Evolutionary conservation across 92 coral and sea anemone species (phyloP), one percentile per base, ranked within the genome.

Genomic region (Zoanthus gigantus): DNA sequence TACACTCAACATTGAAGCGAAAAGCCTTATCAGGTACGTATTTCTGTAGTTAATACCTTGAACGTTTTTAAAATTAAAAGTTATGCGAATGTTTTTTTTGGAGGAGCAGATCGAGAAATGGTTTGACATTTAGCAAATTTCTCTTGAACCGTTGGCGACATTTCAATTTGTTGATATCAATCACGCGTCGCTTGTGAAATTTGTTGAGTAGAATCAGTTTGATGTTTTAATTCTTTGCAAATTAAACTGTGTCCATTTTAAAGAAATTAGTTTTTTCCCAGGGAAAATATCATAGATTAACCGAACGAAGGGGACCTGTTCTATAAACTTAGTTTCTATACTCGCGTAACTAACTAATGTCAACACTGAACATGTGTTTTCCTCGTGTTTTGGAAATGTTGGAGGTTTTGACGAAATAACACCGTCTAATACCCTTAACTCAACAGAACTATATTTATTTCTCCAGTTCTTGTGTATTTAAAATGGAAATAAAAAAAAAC

Each of bases 321-420:
- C 23, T 58, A n/a, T 23, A 23, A 23, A 23, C 23, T 23, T 23
- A 56, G n/a, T 58, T n/a, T n/a, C 31, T 63, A 14, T 6, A 4
- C 7, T 23, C 10, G 7, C n/a, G 3, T 11, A n/a, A n/a, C 23
- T 5, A 17, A 2, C 6, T 17, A 4, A 8, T 63, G 69, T 63
- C 69, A 63, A 63, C 69, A 63, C 69, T 17, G 23, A 63, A 63
- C 69, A 63, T 63, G 69, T 63, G 69, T 63, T 63, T 63, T 17
- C 9, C 69, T 63, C 9, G 69, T 63, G 69, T 63, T 63, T 63
- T 63, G 2, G 69, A 63, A 17, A 63, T 63, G 30, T 63, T 10
- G 8, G 31, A 63, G 30, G 6, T 17, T 23, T 1, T 6, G 28
- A 63, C 9, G 2, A 7, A 63, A 23, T 7, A 63, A 63, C 29